Conservation (phyloP, 2,888 invertebrate species). For the Crioceris asparagi region DNA sequence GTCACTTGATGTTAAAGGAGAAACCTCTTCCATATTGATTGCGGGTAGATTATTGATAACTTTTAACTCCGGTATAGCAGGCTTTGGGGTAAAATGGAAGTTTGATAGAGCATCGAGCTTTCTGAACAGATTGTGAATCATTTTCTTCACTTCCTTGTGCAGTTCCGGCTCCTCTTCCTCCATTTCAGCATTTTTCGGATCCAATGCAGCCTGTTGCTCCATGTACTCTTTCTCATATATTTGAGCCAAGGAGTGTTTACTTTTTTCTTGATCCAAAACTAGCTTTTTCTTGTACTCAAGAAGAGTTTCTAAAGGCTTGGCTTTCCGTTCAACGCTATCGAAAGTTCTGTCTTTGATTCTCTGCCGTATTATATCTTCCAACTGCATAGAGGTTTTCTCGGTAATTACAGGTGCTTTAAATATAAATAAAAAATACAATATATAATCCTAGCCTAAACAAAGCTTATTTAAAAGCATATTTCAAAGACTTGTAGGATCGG, state of each 20-base stretch:
- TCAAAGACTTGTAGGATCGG: no score
- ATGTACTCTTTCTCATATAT: conserved; percentile 87
- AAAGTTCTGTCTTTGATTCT: conserved; percentile 88
- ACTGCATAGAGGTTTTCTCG: conserved; percentile 71
- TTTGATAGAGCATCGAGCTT: conserved; percentile 89
- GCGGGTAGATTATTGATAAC: conserved; percentile 87
- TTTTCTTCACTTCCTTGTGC: conserved; percentile 65
- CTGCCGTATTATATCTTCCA: conserved; percentile 86
- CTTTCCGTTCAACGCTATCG: conserved; percentile 86
- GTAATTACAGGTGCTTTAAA: conserved; percentile 76
- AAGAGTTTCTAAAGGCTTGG: conserved; percentile 72
- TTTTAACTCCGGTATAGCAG: conserved; percentile 74
- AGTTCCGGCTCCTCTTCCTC: conserved; percentile 59
- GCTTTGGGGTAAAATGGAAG: conserved; percentile 88
- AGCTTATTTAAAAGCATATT: no score
- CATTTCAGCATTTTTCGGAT: conserved; percentile 46
- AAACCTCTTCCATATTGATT: conserved; percentile 90
- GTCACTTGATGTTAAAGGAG: conserved; percentile 79
- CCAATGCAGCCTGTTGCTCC: conserved; percentile 49
- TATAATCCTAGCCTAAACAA: no score
- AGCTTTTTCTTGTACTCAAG: conserved; percentile 79
- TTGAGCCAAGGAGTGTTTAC: conserved; percentile 84
- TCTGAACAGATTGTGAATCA: conserved; percentile 65
- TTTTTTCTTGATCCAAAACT: conserved; percentile 86
- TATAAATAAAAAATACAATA: conserved; percentile 1